Evolutionary conservation across 2,888 invertebrate genomes (phyloP), one percentile per base, ranked within the genome.

Genomic region (Mesoligia furuncula): DNA sequence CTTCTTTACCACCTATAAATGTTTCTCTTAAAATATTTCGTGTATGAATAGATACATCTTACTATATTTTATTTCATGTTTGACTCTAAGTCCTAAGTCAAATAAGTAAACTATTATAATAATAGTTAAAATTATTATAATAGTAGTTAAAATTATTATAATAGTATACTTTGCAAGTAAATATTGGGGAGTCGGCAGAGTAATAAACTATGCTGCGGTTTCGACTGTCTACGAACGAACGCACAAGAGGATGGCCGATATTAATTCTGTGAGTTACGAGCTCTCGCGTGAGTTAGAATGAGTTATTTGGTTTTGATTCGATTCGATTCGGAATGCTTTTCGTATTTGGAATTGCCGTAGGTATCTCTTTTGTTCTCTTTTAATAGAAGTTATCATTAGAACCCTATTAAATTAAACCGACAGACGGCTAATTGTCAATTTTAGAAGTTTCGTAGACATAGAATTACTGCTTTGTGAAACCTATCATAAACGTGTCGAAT

Each of bases 161-260:
- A 31, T 31, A 31, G 3, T 51, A 27, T 78, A 45, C 17, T 62
- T 69, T 84, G 59, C 27, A 51, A 54, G 82, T 75, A 75, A 61
- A 75, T 75, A 75, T 65, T 62, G 15, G 48, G 31, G 27, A 75
- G 11, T 31, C 48, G 59, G 54, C 64, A 24, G 91, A 89, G 94
- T 95, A 51, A 90, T 96, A 76, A 96, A 96, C 89, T 94, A 94
- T 71, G 95, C 94, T 17, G 95, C 92, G 1, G 90, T 96, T 54
- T 77, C 94, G 39, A 91, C 90, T 68, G 87, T 87, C 11, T 91
- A 92, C 65, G 93, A 93, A 65, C 82, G 75, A 54, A 83, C 87
- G 59, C 92, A 90, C 79, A 93, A 91, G 85, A 91, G 87, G 77
- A 94, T 95, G 91, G 87, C 95, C 64, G 94, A 95, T 87, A 90